Evolutionary conservation across 2,888 invertebrate species (phyloP).

Genomic region (Conops quadrifasciatus): DNA sequence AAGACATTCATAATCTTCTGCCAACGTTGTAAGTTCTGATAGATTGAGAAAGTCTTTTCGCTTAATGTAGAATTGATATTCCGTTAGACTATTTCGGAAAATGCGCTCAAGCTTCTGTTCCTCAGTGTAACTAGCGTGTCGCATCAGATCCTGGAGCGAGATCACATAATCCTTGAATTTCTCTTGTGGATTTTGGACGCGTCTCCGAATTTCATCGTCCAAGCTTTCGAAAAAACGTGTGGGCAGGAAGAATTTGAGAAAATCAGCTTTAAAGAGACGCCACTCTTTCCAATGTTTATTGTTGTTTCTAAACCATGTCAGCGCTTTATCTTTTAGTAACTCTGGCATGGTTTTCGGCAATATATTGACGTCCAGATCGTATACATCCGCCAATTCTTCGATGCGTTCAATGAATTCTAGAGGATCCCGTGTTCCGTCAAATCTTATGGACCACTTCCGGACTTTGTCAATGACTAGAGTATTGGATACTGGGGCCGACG

Average conservation of each 20-base stretch:
- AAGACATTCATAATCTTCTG: constrained; percentile 5
- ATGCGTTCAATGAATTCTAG: constrained; percentile 19
- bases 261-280: not conserved
- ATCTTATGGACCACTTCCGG: not conserved
- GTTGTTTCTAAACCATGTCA: constrained; percentile 11
- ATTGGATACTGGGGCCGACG: not conserved
- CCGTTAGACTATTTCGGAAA: constrained; percentile 3
- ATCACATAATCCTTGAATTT: constrained; percentile 9
- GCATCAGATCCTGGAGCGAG: constrained; percentile 12
- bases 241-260: constrained; percentile 10
- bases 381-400: constrained; percentile 11
- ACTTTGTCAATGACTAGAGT: constrained; percentile 1
- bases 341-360: constrained; percentile 4
- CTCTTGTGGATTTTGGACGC: not conserved
- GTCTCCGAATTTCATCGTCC: constrained; percentile 4
- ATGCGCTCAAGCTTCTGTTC: constrained; percentile 27
- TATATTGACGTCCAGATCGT: not conserved
- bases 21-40: constrained; percentile 3
- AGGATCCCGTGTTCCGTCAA: not conserved
- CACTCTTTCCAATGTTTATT: not conserved
- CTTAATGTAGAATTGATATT: constrained; percentile 28
- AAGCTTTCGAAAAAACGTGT: constrained; percentile 7
- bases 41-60: constrained; percentile 17
- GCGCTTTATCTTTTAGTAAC: constrained; percentile 14
- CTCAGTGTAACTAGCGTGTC: not conserved